Percentiles rank a stretch among this genome's conserved stretches.
These are phyloP conservation scores for Glyptemys insculpta DNA, from an alignment of 2,797 vertebrate species.

Conservation along the genomic window DNA sequence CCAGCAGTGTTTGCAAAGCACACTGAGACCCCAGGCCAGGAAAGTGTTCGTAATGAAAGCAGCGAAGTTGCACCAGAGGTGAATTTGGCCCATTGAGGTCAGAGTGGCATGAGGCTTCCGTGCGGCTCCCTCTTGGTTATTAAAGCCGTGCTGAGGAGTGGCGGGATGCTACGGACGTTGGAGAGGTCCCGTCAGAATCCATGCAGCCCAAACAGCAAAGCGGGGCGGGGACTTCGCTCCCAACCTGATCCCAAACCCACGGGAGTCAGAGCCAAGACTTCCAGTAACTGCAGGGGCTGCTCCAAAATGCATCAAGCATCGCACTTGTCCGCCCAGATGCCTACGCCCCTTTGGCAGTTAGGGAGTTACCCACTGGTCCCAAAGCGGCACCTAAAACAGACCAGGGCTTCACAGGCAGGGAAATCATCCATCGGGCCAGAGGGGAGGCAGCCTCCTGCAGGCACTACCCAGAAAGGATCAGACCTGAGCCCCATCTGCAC, in stretches of 20 bases:
- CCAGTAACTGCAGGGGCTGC: neutral
- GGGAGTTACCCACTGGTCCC: neutral
- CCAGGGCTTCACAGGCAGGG: neutral
- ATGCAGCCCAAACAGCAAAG: neutral
- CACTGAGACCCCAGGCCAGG: neutral
- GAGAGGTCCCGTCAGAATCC: neutral
- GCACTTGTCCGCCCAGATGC: neutral
- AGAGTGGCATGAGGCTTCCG: neutral
- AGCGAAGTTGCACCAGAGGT: neutral
- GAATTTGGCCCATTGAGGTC: neutral
- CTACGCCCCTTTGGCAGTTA: accelerated
- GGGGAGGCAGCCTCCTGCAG: neutral
- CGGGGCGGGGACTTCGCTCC: no score
- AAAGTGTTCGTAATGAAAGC: neutral
- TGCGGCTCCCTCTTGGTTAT: neutral
- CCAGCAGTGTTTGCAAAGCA: neutral
- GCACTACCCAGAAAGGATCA: accelerated
- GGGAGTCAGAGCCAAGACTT: neutral
- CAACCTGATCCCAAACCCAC: neutral
- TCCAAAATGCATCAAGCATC: neutral
- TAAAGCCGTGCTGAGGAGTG: neutral
- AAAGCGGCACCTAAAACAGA: neutral
- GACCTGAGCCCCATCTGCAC: accelerated
- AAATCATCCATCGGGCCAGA: neutral
- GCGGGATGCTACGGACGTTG: neutral